Evolutionary conservation across 1,140 invertebrate genomes (phyloP).

Genomic region (Copidosoma floridanum): DNA sequence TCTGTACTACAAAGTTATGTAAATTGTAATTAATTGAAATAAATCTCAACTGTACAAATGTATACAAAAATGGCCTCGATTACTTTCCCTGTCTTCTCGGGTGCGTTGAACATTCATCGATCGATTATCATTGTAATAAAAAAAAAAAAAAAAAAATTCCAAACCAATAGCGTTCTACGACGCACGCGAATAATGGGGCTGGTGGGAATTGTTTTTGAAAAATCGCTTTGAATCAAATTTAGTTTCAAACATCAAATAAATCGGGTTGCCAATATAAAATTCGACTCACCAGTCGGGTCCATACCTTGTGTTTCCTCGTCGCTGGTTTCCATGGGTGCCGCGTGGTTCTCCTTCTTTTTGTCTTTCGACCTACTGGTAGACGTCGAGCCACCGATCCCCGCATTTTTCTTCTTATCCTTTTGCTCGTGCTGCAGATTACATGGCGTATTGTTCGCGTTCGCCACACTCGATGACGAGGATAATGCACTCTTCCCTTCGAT

Average conservation of each 20-base stretch:
- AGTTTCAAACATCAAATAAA: neutral
- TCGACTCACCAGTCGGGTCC: conserved; percentile 49
- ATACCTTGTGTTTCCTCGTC: conserved; percentile 51
- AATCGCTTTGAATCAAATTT: too few relatives aligned
- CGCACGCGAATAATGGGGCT: too few relatives aligned
- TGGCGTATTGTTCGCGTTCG: conserved; percentile 34
- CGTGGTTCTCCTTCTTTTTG: conserved; percentile 54
- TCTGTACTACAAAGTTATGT: too few relatives aligned
- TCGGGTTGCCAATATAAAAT: neutral
- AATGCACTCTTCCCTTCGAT: conserved; percentile 42
- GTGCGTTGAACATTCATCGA: too few relatives aligned
- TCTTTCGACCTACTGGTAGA: conserved; percentile 46
- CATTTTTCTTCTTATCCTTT: conserved; percentile 50
- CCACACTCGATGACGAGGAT: conserved; percentile 40
- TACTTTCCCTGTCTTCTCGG: too few relatives aligned
- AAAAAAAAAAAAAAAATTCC: too few relatives aligned
- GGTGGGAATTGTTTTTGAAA: too few relatives aligned
- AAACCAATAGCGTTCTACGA: too few relatives aligned
- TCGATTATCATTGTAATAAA: too few relatives aligned
- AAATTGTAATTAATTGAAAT: too few relatives aligned
- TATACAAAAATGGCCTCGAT: too few relatives aligned
- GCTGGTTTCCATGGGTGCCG: conserved; percentile 52
- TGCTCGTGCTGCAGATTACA: conserved; percentile 30
- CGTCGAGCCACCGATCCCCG: conserved; percentile 28
- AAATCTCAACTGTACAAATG: too few relatives aligned